Evolutionary conservation across 1,140 invertebrate genomes (phyloP).

Genomic region (Mamestra configurata): DNA sequence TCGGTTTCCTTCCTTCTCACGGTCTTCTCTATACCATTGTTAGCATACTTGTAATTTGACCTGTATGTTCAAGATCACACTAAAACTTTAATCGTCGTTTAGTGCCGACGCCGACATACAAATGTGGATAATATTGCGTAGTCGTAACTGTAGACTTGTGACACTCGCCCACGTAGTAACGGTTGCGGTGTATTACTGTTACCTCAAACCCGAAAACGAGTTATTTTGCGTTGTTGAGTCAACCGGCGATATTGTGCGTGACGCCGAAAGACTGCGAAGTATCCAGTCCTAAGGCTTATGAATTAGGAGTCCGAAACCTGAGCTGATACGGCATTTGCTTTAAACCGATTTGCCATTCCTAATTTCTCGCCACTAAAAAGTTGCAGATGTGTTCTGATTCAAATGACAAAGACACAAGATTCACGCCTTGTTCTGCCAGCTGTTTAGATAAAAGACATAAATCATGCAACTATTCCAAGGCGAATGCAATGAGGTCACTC

Average conservation of each 20-base stretch:
- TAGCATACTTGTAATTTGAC: slow-evolving; percentile 62
- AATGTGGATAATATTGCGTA: slow-evolving; percentile 54
- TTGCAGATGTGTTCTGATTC: slow-evolving; percentile 49
- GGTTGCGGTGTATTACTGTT: slow-evolving; percentile 77
- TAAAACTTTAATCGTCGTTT: slow-evolving; percentile 52
- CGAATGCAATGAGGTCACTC: slow-evolving; percentile 82
- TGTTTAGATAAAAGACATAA: slow-evolving; percentile 79
- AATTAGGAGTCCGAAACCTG: slow-evolving; percentile 4
- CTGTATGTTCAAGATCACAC: slow-evolving; percentile 63
- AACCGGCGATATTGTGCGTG: slow-evolving; percentile 62
- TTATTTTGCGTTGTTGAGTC: slow-evolving; percentile 77
- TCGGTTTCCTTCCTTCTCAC: slow-evolving; percentile 53
- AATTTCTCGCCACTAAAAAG: not conserved
- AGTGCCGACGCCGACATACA: slow-evolving; percentile 33
- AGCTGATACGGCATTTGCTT: not conserved
- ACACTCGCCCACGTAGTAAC: slow-evolving; percentile 77
- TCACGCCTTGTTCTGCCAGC: slow-evolving; percentile 67
- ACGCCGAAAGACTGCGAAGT: slow-evolving; percentile 61
- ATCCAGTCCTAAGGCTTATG: slow-evolving; percentile 57
- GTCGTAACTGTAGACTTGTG: slow-evolving; percentile 59
- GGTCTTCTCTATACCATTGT: slow-evolving; percentile 49
- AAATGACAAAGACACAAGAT: slow-evolving; percentile 52
- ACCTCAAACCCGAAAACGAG: slow-evolving; percentile 75
- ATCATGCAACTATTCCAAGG: slow-evolving; percentile 87
- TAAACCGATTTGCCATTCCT: not conserved